phyloP scores from a whole-genome alignment of 2,113 vertebrate species.

The Toxostoma redivivum region DNA sequence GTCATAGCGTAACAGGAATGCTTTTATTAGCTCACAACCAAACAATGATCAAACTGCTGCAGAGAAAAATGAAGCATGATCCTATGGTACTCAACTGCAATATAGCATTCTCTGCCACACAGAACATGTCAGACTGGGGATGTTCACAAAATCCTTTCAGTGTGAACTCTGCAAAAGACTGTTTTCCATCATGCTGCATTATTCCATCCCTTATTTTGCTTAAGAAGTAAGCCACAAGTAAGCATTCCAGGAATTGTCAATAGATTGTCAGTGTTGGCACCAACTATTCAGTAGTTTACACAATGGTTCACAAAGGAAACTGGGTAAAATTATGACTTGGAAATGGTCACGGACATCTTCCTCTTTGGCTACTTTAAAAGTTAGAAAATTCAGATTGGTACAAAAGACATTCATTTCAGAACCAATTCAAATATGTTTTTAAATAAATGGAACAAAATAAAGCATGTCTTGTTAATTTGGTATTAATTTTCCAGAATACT shows the following conservation, averaged over 20 bases:
- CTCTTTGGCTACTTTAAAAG: slow-evolving; percentile 40
- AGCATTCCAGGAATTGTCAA: slow-evolving; percentile 16
- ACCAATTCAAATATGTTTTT: slow-evolving; percentile 23
- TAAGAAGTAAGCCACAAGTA: background rate
- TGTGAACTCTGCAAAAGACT: background rate
- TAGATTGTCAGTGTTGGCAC: background rate
- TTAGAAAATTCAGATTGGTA: slow-evolving; percentile 47
- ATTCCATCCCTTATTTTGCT: background rate
- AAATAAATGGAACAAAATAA: slow-evolving; percentile 47
- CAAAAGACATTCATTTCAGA: slow-evolving; percentile 48
- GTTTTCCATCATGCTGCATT: background rate
- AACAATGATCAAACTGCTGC: slow-evolving; percentile 20
- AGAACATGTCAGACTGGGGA: background rate
- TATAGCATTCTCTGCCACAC: background rate
- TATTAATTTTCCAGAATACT: slow-evolving; percentile 47
- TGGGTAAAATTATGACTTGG: slow-evolving; percentile 13
- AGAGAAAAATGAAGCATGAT: slow-evolving; percentile 23
- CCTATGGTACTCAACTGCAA: background rate
- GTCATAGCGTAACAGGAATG: background rate
- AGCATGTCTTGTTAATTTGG: slow-evolving; percentile 17
- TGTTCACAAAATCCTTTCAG: background rate
- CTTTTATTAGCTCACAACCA: slow-evolving; percentile 27
- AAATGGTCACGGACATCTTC: slow-evolving; percentile 37
- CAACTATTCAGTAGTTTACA: slow-evolving; percentile 16
- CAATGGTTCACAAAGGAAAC: slow-evolving; percentile 7